Evolutionary conservation across 1,140 invertebrate genomes (phyloP).

Genomic region (Diorhabda elongata): DNA sequence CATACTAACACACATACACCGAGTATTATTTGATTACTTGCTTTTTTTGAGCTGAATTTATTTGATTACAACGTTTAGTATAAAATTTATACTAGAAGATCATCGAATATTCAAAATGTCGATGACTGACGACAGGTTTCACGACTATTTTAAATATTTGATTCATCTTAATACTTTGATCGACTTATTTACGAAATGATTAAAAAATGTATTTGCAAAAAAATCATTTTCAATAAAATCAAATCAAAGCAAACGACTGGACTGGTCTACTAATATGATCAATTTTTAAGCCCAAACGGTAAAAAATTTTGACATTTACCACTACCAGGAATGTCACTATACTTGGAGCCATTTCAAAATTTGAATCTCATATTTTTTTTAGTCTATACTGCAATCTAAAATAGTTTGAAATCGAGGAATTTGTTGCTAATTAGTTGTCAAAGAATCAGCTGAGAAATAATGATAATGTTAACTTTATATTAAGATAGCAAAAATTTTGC

Average conservation of each 20-base stretch:
- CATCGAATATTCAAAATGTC: not conserved
- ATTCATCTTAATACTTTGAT: not conserved
- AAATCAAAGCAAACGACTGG: not conserved
- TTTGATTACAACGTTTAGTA: slow-evolving; percentile 10
- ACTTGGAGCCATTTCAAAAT: too few relatives aligned
- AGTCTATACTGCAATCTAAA: too few relatives aligned
- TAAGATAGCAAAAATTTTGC: too few relatives aligned
- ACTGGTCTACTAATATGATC: too few relatives aligned
- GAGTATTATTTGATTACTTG: slow-evolving; percentile 18
- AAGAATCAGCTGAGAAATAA: too few relatives aligned
- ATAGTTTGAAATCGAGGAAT: too few relatives aligned
- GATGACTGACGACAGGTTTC: not conserved
- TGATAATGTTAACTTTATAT: too few relatives aligned
- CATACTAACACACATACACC: slow-evolving; percentile 16
- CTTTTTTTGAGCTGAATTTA: slow-evolving; percentile 8
- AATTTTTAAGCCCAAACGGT: too few relatives aligned
- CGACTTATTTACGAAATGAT: not conserved
- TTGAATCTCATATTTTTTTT: too few relatives aligned
- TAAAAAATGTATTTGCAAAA: not conserved
- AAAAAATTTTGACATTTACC: too few relatives aligned
- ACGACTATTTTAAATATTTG: not conserved
- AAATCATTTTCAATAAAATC: not conserved
- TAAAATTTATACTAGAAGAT: not conserved
- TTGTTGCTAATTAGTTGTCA: too few relatives aligned
- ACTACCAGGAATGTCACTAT: too few relatives aligned